Base-by-base conservation (phyloP, 2,113 vertebrate species). In the Rhagologus leucostigma region DNA sequence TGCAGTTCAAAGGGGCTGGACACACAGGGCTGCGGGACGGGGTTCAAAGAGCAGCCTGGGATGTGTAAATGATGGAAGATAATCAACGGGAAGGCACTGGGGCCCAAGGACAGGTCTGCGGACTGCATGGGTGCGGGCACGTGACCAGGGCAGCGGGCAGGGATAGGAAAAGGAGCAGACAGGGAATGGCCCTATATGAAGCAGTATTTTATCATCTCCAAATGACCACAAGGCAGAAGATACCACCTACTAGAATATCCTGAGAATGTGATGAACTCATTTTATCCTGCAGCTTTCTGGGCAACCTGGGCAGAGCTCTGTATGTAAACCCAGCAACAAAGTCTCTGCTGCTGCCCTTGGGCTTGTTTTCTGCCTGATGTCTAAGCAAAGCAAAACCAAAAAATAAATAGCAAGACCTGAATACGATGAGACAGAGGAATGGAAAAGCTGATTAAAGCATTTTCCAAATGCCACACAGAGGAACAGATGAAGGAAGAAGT, bases 91-190 rank as follows among this genome's bases (percentile, higher is more conserved):
- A 68, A 83, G 35, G 44, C 19, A 9, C 39, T 52, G 44, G 44
- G 46, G 9, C 7, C 32, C 75, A 64, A 76, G 22, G 26, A 30
- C 12, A 22, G 20, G 17, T 35, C 33, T 75, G 6, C 3, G 22
- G 46, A 65, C 35, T 3, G 1, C 52, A 32, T 1, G 2, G 29
- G 8, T 35, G 55, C 0, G 0, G 11, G 12, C 30, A 80, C 7
- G 0, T 2, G 0, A 46, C 11, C 0, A 0, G 6, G 6, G 12
- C 39, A 68, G 57, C 0, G 0, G 37, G n/a, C 56, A 84, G 22
- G 11, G 35, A 24, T 11, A 75, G 33, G 26, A 89, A 82, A 60
- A 79, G 24, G n/a, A 90, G 46, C 17, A 67, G 19, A 64, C 23
- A 35, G 13, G 29, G 37, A 65, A 83, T 27, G 13, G 11, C 4